Base-by-base conservation (phyloP, 2,797 vertebrate genomes). In the Alca torda region DNA sequence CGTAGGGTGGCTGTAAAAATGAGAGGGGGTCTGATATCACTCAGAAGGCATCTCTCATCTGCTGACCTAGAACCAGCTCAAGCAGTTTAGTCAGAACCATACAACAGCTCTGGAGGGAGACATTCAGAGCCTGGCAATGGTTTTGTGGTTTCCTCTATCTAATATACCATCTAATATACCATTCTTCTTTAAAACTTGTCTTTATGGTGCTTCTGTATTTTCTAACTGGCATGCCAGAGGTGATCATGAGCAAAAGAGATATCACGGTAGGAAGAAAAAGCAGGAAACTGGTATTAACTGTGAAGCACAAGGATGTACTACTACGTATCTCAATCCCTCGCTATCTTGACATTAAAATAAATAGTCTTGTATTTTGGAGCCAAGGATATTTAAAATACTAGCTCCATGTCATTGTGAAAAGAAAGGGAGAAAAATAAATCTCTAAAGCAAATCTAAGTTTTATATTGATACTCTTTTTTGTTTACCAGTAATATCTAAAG, bases 101-200 rank as follows among this genome's bases (percentile, higher is more conserved):
- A 84, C 46, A 80, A 17, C 23, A 45, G 43, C n/a, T 61, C 54
- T 37, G 51, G 30, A 41, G 14, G 19, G 41, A 89, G 19, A 51
- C 20, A 31, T 50, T 59, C 57, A 72, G 35, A 59, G 41, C 21
- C 48, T 37, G 74, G 15, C 18, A 43, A 17, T 8, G 35, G 4
- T 41, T 70, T 59, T 1, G 4, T 24, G 51, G 13, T 16, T 69
- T 77, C 18, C 26, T 54, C 67, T 41, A 35, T 26, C 31, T 25
- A 13, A 43, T 5, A 28, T 1, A 18, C 7, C 14, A 35, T 26
- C 31, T 25, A 13, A 43, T 5, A 28, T 1, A 18, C 7, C 14
- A 8, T 7, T 82, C 35, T 48, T 56, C 28, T 63, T n/a, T 53
- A 65, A 35, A 84, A 60, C 15, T 41, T 67, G 8, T 18, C 13